Percentiles rank a stretch among this genome's conserved stretches.
These are phyloP conservation scores for Sebastes flavidus DNA, from an alignment of 2,797 vertebrate species.

Conservation along the genomic window DNA sequence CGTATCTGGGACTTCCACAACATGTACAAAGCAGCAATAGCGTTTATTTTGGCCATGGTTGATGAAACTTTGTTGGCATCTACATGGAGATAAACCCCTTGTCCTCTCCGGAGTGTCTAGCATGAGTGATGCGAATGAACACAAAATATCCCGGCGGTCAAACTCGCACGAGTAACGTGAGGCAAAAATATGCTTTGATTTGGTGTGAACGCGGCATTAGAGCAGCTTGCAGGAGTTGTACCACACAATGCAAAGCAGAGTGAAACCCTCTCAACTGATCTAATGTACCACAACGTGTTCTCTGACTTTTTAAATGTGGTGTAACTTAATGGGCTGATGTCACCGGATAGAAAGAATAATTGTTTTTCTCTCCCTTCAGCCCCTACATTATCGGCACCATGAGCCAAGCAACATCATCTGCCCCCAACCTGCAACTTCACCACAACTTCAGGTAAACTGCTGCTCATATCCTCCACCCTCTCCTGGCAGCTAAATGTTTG, in stretches of 20 bases:
- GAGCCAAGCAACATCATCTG: slow-evolving; percentile 98
- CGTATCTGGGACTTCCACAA: not conserved
- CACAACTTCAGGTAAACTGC: slow-evolving; percentile 94
- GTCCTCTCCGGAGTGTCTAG: too few relatives aligned
- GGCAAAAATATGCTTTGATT: too few relatives aligned
- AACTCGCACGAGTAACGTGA: too few relatives aligned
- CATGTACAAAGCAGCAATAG: not conserved
- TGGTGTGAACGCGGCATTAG: not conserved
- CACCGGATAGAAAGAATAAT: not conserved
- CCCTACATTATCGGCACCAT: slow-evolving; percentile 98
- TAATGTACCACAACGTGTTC: not conserved
- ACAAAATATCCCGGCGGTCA: too few relatives aligned
- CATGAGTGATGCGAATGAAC: too few relatives aligned
- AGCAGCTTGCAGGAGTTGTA: not conserved
- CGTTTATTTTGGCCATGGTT: not conserved
- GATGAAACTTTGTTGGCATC: not conserved
- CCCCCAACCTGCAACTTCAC: slow-evolving; percentile 97
- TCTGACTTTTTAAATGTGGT: not conserved
- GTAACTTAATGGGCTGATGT: not conserved
- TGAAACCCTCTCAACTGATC: not conserved
- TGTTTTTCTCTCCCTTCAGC: slow-evolving; percentile 68
- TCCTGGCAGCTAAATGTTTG: not conserved
- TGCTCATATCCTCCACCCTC: not conserved
- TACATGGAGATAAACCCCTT: too few relatives aligned
- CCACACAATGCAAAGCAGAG: not conserved